These are phyloP conservation scores for Sparus aurata DNA, from an alignment of 2,797 vertebrate species.

Conservation along the genomic window DNA sequence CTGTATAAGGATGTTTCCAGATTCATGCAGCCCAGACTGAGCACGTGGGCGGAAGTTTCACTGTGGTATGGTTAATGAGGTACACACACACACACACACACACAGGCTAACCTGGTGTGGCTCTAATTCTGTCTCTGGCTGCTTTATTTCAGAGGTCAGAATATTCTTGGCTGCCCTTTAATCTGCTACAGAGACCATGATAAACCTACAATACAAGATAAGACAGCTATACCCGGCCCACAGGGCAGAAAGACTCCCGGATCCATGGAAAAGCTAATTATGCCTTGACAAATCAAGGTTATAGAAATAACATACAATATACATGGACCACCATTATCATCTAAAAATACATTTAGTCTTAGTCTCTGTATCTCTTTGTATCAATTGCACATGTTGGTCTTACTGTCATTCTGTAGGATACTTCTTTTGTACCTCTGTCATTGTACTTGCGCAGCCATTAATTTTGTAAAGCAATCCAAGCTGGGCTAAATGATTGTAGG, in stretches of 20 bases:
- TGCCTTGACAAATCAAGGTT: not conserved
- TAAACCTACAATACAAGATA: conserved; percentile 22
- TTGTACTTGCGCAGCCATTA: no score
- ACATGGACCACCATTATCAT: not conserved
- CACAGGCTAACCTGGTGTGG: conserved; percentile 33
- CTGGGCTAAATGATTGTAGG: no score
- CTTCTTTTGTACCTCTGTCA: no score
- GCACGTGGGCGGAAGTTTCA: conserved; percentile 27
- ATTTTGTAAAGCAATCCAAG: no score
- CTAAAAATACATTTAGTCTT: not conserved
- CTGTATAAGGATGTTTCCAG: conserved; percentile 47
- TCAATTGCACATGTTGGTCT: no score
- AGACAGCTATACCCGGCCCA: not conserved
- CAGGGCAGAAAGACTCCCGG: conserved; percentile 7
- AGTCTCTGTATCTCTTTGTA: no score
- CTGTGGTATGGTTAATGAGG: conserved; percentile 48
- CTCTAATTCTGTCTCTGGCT: conserved; percentile 37
- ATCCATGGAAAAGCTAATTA: conserved; percentile 3
- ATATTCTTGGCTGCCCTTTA: conserved; percentile 42
- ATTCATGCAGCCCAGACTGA: conserved; percentile 8
- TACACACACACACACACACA: conserved; percentile 44
- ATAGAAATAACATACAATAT: not conserved
- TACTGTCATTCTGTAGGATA: no score
- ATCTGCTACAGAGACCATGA: conserved; percentile 22
- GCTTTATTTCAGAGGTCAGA: conserved; percentile 41